Evolutionary conservation across 2,797 vertebrate species (phyloP).

Genomic region (Anas capensis): DNA sequence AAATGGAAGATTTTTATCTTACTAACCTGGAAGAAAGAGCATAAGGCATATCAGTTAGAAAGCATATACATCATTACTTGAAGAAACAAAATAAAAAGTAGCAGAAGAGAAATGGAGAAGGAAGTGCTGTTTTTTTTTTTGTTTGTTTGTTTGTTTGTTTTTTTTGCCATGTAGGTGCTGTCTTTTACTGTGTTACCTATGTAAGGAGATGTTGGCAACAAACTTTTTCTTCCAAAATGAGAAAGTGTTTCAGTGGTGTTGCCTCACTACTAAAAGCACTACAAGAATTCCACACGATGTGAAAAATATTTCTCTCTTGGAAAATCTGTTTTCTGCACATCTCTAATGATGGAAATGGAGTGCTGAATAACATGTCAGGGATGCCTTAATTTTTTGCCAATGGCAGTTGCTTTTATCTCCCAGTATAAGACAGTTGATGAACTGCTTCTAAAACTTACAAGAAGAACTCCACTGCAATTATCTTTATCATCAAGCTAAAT

Average conservation of each 20-base stretch:
- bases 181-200: neutral
- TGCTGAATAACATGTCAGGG: constrained; percentile 56
- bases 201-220: constrained; percentile 11
- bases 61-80: neutral
- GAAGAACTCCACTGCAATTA: neutral
- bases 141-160: neutral
- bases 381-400: constrained; percentile 26
- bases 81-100: constrained; percentile 23
- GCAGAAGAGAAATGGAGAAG: neutral
- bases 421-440: constrained; percentile 7
- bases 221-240: constrained; percentile 17
- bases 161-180: neutral
- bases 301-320: neutral
- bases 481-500: neutral
- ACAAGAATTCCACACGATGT: neutral
- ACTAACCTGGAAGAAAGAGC: neutral
- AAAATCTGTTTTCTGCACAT: constrained; percentile 1
- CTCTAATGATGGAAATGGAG: constrained; percentile 2
- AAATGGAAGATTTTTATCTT: neutral
- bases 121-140: neutral
- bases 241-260: neutral
- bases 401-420: constrained; percentile 22
- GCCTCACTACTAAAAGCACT: neutral
- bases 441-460: constrained; percentile 38
- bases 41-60: neutral